Base-by-base conservation (phyloP, 2,113 vertebrate genomes). In the Perca schrenkii region DNA sequence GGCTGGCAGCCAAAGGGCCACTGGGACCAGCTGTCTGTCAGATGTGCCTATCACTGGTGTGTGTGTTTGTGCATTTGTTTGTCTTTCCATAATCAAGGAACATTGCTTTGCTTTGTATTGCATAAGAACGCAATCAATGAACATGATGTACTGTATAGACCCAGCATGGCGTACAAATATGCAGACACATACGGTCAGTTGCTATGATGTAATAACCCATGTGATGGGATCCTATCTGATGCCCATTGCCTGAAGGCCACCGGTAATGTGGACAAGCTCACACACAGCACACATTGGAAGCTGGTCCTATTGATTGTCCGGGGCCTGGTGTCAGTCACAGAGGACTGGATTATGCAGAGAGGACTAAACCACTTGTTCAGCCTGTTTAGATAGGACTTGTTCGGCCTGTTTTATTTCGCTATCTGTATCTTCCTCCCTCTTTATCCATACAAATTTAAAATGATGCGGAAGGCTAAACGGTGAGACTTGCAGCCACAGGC, bases 281-380 rank as follows among this genome's bases (percentile, higher is more conserved):
- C 74, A 63, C 60, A 64, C 54, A 76, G 75, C 73, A 22, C 73
- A 62, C 2, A 14, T 4, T 68, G 69, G 50, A 67, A 74, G 47
- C 72, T 58, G 82, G 28, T 31, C 13, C 43, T 58, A 84, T 87
- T 56, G 80, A 87, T 71, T 58, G 47, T 77, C 40, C 16, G 2
- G 53, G 67, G 63, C 57, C 58, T 34, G 78, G 57, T 73, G 70
- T 52, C 73, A 74, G 34, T 74, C 28, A 60, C 71, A 65, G 49
- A 69, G 64, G 66, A 72, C 61, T 21, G 40, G 75, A 63, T 66
- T 14, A 62, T 21, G 70, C 57, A 46, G 80, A 77, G 47, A 15
- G 34, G 65, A 72, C 28, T 57, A 19, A 63, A 79, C 28, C 76
- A 64, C 82, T 64, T 40, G 62, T 68, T 17, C 31, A 34, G 17